Evolutionary conservation across 2,888 invertebrate genomes (phyloP), one percentile per base, ranked within the genome.

Genomic region (Venustoraphidia nigricollis): DNA sequence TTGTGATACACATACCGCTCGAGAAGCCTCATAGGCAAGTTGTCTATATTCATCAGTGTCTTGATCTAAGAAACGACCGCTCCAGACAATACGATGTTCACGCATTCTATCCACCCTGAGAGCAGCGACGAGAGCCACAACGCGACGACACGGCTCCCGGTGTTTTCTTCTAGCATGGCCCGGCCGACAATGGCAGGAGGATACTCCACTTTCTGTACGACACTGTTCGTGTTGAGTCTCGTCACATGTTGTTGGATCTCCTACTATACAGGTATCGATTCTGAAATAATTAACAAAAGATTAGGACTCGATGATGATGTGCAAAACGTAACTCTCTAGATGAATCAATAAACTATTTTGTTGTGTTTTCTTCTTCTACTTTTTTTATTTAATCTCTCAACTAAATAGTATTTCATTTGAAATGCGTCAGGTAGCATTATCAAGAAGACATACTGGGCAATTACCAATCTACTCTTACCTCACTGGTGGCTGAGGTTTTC

Each of bases 191-290:
- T 88, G 86, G 56, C 92, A 92, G 51, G 89, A 86, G 2, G 90
- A 91, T 1, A 92, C 89, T 2, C 90, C 80, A 64, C 72, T 84
- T 66, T 89, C 89, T 0, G 91, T 93, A 52, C 82, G 77, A 60
- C 93, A 93, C 46, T 81, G 81, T 62, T 93, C 93, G 59, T 89
- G 85, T 61, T 91, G 87, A 1, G 87, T 83, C 48, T 80, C 78
- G 59, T 92, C 91, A 56, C 93, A 93, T 0, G 93, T 92, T 1
- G 87, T 83, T 57, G 90, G 88, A 57, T 93, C 92, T 0, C 92
- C 93, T 0, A 93, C 92, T 14, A 93, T 92, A 58, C 93, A 93
- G 0, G 93, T 93, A 62, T 93, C 93, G 52, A 93, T 93, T 55
- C 92, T 60, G 47, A 40, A 62, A 60, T 41, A 51, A 42, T 27